Evolutionary conservation across 1,140 invertebrate species (phyloP).

Genomic region (Sinella curviseta): DNA sequence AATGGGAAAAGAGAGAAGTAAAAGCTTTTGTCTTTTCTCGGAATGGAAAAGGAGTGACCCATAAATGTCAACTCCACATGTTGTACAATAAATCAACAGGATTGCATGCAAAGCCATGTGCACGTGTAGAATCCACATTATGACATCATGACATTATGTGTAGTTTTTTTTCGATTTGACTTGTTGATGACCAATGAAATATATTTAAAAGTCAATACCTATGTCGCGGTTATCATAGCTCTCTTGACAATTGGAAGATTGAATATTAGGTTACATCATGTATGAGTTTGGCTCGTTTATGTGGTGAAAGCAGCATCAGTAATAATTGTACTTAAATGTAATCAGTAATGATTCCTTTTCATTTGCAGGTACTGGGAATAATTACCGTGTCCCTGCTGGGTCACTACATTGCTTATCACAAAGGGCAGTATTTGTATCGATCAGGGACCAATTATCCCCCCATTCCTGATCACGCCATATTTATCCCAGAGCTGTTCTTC

Average conservation of each 20-base stretch:
- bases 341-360: not conserved
- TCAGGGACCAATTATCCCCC: not conserved
- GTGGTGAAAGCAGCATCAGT: not conserved
- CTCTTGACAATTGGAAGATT: too few species aligned
- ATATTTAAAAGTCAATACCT: too few species aligned
- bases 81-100: not conserved
- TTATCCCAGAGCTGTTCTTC: constrained; percentile 68
- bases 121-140: not conserved
- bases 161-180: too few species aligned
- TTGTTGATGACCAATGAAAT: too few species aligned
- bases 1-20: too few species aligned
- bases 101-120: not conserved
- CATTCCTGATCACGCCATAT: constrained; percentile 32
- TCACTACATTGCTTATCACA: constrained; percentile 59
- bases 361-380: constrained; percentile 67
- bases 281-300: not conserved
- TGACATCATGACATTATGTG: not conserved
- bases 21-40: not conserved
- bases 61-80: not conserved
- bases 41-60: not conserved
- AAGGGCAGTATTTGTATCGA: constrained; percentile 50
- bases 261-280: too few species aligned
- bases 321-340: not conserved
- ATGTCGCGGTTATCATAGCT: too few species aligned
- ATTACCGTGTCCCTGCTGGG: constrained; percentile 69